A percentile compares a stretch with the other conserved stretches of the same genome.
Conservation (phyloP, 2,888 invertebrate species). For the Pristionchus entomophagus region DNA sequence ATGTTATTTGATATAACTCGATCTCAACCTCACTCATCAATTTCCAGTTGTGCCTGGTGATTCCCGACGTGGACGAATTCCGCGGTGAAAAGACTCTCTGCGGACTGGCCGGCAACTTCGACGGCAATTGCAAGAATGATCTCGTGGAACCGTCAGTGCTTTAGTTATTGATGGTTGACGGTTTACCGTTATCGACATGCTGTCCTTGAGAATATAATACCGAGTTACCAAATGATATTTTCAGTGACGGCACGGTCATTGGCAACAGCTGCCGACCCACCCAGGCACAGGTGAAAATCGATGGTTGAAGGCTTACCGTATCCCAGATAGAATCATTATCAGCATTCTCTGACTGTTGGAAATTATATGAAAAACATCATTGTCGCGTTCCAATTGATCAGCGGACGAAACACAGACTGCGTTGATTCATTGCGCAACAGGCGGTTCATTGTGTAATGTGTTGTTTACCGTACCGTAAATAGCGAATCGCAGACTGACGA, state of each 20-base stretch:
- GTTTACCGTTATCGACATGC: background rate
- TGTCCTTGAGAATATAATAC: background rate
- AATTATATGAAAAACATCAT: background rate
- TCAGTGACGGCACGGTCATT: background rate
- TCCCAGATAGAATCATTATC: background rate
- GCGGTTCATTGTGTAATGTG: too few relatives aligned
- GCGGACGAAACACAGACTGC: too few relatives aligned
- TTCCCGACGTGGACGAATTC: conserved; percentile 65
- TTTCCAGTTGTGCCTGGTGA: conserved; percentile 51
- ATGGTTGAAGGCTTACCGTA: background rate
- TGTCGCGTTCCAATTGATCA: background rate
- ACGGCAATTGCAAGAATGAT: conserved; percentile 64
- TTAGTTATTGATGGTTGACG: background rate
- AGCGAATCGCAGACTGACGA: background rate
- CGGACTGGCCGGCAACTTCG: conserved; percentile 68
- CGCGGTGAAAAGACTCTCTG: conserved; percentile 62
- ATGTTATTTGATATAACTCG: too few relatives aligned
- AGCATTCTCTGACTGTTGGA: too few relatives aligned
- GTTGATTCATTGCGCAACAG: too few relatives aligned
- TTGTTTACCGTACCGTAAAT: too few relatives aligned
- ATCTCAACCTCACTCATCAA: too few relatives aligned
- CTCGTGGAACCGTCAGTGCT: conserved; percentile 47
- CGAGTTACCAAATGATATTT: background rate
- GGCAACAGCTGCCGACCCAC: conserved; percentile 11
- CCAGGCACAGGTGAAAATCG: background rate